A percentile compares a stretch with the other conserved stretches of the same genome.
Conservation (phyloP, 1,140 invertebrate genomes). For the Eumeta japonica region DNA sequence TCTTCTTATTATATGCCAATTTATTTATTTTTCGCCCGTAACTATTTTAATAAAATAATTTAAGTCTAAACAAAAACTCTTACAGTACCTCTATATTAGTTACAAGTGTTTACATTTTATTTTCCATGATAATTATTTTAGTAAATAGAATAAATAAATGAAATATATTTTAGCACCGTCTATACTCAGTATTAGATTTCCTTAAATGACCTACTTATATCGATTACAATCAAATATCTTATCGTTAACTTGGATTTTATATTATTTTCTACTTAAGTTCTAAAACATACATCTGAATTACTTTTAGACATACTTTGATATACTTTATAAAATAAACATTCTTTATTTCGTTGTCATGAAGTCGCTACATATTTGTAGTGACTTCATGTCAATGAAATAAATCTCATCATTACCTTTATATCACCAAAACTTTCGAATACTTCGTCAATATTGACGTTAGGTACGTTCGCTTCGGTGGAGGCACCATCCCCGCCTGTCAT, state of each 20-base stretch:
- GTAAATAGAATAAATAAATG: too few relatives aligned
- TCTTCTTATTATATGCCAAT: too few relatives aligned
- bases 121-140: too few relatives aligned
- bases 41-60: not conserved
- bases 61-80: too few relatives aligned
- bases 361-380: not conserved
- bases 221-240: too few relatives aligned
- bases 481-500: constrained; percentile 14
- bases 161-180: too few relatives aligned
- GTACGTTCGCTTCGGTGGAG: constrained; percentile 12
- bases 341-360: not conserved
- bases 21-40: not conserved
- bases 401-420: constrained; percentile 24
- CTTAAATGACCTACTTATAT: too few relatives aligned
- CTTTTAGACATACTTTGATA: not conserved
- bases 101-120: too few relatives aligned
- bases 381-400: not conserved
- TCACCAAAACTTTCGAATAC: constrained; percentile 38
- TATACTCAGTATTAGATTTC: too few relatives aligned
- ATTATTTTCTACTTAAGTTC: not conserved
- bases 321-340: too few relatives aligned
- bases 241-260: not conserved
- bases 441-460: constrained; percentile 31
- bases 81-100: too few relatives aligned
- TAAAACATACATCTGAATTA: not conserved